A percentile compares a stretch with the other conserved stretches of the same genome.
These are phyloP conservation scores for Campylorhamphus procurvoides DNA, from an alignment of 2,113 vertebrate species.

Conservation along the genomic window DNA sequence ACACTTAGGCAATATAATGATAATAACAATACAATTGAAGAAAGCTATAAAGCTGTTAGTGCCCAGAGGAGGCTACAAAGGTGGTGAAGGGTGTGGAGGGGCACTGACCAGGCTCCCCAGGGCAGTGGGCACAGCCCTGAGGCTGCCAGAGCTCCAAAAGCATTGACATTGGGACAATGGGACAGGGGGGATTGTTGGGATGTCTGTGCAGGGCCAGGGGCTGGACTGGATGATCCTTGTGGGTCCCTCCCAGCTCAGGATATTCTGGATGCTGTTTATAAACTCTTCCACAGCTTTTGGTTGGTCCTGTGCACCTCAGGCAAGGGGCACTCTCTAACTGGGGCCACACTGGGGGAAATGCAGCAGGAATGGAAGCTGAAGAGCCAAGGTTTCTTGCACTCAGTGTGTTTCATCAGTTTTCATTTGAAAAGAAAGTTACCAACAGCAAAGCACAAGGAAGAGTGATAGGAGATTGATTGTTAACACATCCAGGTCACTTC, in stretches of 20 bases:
- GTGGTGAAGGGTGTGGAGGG: background rate
- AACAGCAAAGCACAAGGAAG: background rate
- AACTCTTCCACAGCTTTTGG: background rate
- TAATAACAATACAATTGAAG: background rate
- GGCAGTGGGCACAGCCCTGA: background rate
- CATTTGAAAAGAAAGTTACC: background rate
- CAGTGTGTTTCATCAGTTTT: background rate
- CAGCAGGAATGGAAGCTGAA: background rate
- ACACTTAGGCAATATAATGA: background rate
- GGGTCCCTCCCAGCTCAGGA: background rate
- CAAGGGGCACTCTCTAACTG: background rate
- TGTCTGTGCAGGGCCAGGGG: background rate
- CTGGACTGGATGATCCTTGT: background rate
- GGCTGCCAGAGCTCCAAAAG: background rate
- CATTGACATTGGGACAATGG: background rate
- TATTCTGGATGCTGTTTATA: background rate
- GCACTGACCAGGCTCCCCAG: background rate
- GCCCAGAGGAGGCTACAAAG: background rate
- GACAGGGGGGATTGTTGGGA: background rate
- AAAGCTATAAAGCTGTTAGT: background rate
- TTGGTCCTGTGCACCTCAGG: background rate
- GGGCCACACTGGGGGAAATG: background rate
- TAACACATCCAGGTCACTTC: background rate
- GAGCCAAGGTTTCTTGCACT: background rate
- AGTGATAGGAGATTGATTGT: background rate